These are phyloP conservation scores for Xerus inauris DNA, from an alignment of 2,113 vertebrate species.

Conservation along the genomic window DNA sequence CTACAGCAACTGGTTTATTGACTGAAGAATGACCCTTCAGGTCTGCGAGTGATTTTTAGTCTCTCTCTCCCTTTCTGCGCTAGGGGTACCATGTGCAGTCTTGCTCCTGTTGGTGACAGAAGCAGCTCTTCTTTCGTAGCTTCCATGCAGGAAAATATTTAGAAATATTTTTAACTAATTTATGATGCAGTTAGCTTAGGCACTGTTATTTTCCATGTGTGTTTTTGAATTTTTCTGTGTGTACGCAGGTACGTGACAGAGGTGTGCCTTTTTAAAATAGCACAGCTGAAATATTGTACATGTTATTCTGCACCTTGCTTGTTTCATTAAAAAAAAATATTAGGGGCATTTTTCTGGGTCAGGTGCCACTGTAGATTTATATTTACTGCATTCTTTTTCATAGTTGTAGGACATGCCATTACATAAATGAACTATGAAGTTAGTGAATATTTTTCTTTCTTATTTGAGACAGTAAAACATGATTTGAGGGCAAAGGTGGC, in stretches of 20 bases:
- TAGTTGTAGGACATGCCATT: background rate
- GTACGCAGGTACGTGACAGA: background rate
- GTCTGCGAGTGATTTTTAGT: too few relatives aligned
- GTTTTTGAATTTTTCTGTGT: background rate
- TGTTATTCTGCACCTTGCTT: background rate
- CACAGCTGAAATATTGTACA: background rate
- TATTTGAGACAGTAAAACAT: background rate
- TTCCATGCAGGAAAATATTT: background rate
- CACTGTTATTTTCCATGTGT: background rate
- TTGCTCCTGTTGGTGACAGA: too few relatives aligned
- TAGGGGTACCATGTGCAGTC: too few relatives aligned
- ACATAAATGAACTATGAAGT: background rate
- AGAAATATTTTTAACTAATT: too few relatives aligned
- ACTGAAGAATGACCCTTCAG: too few relatives aligned
- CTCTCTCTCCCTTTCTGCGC: too few relatives aligned
- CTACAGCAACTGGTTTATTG: too few relatives aligned
- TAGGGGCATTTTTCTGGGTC: background rate
- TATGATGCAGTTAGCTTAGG: too few relatives aligned
- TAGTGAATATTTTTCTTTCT: constrained; percentile 7
- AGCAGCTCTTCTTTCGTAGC: too few relatives aligned
- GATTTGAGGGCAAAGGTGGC: background rate
- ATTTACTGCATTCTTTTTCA: background rate
- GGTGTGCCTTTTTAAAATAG: background rate
- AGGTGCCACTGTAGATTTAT: background rate
- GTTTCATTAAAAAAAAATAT: background rate